Percentiles rank a stretch among this genome's conserved stretches.
These are phyloP conservation scores for Exaiptasia diaphana DNA, from an alignment of 64 coral and sea anemone genomes.

Conservation along the genomic window DNA sequence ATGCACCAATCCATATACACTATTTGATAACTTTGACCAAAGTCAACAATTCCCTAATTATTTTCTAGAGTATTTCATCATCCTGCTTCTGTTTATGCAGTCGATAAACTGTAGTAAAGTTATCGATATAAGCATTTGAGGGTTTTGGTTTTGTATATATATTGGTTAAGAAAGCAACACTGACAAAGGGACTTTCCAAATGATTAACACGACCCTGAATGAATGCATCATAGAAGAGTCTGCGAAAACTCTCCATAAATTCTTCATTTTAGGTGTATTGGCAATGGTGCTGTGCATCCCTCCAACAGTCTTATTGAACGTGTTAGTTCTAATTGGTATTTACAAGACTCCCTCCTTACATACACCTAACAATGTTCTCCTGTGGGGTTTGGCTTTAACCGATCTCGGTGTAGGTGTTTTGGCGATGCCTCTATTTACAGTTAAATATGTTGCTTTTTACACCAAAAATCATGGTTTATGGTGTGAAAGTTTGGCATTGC, in stretches of 20 bases:
- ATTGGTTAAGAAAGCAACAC: too few relatives aligned
- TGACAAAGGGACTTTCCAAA: too few relatives aligned
- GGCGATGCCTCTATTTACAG: not conserved
- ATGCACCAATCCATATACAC: too few relatives aligned
- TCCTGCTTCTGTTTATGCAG: too few relatives aligned
- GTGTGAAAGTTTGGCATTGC: not conserved
- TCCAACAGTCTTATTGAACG: conserved; percentile 1
- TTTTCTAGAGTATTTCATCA: too few relatives aligned
- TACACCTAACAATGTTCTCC: not conserved
- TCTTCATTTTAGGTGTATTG: not conserved
- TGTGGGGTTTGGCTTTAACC: conserved; percentile 26
- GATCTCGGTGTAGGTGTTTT: conserved; percentile 20
- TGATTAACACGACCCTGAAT: too few relatives aligned
- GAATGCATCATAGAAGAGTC: not conserved
- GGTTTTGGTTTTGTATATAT: too few relatives aligned
- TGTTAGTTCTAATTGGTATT: not conserved
- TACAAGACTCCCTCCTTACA: conserved; percentile 24
- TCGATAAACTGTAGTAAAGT: too few relatives aligned
- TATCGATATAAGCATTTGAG: too few relatives aligned
- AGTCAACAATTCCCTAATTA: too few relatives aligned
- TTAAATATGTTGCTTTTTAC: not conserved
- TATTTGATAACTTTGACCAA: too few relatives aligned
- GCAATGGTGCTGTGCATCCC: not conserved
- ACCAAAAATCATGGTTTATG: too few relatives aligned
- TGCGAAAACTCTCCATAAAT: not conserved